phyloP scores from a whole-genome alignment of 2,113 vertebrate species.

The Salminus brasiliensis region DNA sequence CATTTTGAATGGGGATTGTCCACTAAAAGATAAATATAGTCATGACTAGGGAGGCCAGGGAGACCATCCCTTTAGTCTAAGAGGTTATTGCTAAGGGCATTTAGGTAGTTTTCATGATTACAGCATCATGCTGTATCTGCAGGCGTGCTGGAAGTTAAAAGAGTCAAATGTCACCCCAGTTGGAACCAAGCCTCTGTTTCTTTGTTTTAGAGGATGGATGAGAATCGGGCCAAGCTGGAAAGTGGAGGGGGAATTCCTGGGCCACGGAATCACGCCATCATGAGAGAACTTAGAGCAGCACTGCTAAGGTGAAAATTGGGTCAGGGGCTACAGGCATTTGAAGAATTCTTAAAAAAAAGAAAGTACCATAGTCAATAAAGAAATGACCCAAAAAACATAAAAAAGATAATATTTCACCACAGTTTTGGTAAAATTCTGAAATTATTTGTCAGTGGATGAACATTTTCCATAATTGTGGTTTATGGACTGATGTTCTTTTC shows the following conservation, averaged over 20 bases:
- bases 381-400: background rate
- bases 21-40: no score
- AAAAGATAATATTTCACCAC: background rate
- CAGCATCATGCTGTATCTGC: background rate
- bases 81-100: background rate
- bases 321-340: background rate
- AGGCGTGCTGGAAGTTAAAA: background rate
- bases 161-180: background rate
- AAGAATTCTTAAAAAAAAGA: background rate
- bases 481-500: background rate
- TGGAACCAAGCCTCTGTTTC: background rate
- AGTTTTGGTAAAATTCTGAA: background rate
- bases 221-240: slow-evolving; percentile 48
- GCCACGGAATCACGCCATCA: slow-evolving; percentile 60
- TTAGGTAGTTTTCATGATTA: background rate
- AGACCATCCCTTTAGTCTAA: background rate
- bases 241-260: slow-evolving; percentile 52
- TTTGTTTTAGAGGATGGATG: slow-evolving; percentile 67
- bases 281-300: slow-evolving; percentile 71
- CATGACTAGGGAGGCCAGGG: no score
- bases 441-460: background rate
- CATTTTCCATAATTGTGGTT: no score
- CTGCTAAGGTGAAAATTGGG: slow-evolving; percentile 67
- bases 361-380: background rate
- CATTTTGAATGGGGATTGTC: no score